Evolutionary conservation across 2,797 vertebrate species (phyloP), one percentile per base, ranked within the genome.

Genomic region (Ispidina picta): DNA sequence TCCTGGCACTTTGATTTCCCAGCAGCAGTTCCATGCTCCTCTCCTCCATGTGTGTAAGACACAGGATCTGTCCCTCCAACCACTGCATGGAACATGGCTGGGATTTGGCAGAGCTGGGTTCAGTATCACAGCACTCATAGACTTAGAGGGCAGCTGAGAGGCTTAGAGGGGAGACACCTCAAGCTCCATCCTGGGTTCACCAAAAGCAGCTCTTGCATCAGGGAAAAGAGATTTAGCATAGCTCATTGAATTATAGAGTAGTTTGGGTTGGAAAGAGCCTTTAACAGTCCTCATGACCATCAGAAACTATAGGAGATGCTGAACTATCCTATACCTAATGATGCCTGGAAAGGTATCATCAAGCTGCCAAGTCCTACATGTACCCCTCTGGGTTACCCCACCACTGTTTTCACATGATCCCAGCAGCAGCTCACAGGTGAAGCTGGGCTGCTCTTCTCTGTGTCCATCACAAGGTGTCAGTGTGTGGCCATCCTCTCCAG

Each of bases 401-500:
- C 3, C 31, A 2, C 35, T 25, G 31, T 28, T 43, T 74, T 18
- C 46, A 39, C 35, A 3, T 1, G 46, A 91, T 41, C 31, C 26
- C 75, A 23, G 56, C 22, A 48, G 15, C 44, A 55, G n/a, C 46
- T 80, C 6, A 14, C 2, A 1, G 26, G 26, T 62, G 74, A 62
- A 13, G 55, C 74, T 48, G 69, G 25, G 46, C 43, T 86, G 92
- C 66, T 91, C 21, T 86, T 88, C 79, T 74, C 25, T 46, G 41
- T 41, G 85, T 64, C 80, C 71, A 78, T 90, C 95, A 95, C 93
- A 89, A 95, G 93, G 63, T 92, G 93, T 94, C 94, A 96, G 90
- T 64, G 63, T 83, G 52, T 26, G 79, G 87, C 82, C 5, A 8
- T 35, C 39, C 69, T 79, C 69, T 64, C 46, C 20, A 41, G 33